Conservation (phyloP, 1,140 invertebrate genomes). For the Patella vulgata region DNA sequence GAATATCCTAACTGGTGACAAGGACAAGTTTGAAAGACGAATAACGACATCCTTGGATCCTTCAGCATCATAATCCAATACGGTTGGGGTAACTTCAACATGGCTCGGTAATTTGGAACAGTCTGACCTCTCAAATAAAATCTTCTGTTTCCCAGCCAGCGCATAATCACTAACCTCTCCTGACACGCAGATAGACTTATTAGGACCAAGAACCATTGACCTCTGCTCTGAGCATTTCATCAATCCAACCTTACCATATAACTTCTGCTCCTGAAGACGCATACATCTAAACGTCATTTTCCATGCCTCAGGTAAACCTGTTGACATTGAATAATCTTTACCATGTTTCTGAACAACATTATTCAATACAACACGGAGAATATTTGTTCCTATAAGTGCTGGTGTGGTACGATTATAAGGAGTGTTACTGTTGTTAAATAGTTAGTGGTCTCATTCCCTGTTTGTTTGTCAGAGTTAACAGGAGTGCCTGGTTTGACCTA, state of each 20-base stretch:
- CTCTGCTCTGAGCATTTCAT: not conserved
- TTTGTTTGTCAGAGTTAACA: no score
- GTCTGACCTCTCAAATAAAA: not conserved
- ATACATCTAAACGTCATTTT: not conserved
- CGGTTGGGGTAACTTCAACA: not conserved
- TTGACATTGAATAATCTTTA: not conserved
- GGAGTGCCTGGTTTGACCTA: no score
- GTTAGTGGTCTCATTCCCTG: no score
- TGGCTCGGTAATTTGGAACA: not conserved
- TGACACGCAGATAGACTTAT: no score
- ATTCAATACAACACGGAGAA: not conserved
- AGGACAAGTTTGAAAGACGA: slow-evolving; percentile 14
- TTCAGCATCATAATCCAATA: slow-evolving; percentile 2
- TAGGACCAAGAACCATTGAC: no score
- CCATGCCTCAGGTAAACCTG: no score
- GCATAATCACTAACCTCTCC: not conserved
- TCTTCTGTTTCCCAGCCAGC: not conserved
- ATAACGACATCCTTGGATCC: slow-evolving; percentile 1
- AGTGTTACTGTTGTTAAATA: no score
- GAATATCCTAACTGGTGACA: slow-evolving; percentile 4
- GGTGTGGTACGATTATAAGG: slow-evolving; percentile 2
- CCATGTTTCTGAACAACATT: not conserved
- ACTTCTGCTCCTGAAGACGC: not conserved
- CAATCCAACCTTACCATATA: not conserved
- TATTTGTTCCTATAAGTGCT: not conserved